phyloP scores from a whole-genome alignment of 2,113 vertebrate species.

The Galemys pyrenaicus region DNA sequence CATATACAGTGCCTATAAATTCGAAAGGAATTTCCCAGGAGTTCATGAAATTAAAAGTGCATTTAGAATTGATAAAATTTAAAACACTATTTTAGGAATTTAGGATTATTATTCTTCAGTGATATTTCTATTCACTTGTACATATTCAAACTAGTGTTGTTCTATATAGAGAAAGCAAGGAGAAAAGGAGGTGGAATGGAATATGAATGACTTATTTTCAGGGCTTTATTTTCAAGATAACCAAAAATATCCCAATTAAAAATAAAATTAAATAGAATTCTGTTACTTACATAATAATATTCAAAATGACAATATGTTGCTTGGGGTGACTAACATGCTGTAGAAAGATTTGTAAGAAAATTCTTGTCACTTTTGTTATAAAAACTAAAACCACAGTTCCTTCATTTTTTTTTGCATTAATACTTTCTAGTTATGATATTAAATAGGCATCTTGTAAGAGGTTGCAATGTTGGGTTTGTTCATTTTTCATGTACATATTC shows the following conservation, averaged over 20 bases:
- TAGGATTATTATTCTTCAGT: neutral
- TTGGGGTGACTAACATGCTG: neutral
- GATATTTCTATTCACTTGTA: neutral
- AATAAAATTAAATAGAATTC: neutral
- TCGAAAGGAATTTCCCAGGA: slow-evolving; percentile 32
- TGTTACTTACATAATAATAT: neutral
- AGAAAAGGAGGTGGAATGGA: neutral
- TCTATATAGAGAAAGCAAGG: neutral
- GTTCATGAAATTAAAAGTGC: slow-evolving; percentile 46
- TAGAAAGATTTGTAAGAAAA: neutral
- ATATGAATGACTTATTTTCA: neutral
- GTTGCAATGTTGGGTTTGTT: neutral
- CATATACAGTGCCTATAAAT: slow-evolving; percentile 17
- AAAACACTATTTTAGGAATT: neutral
- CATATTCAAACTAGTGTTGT: neutral
- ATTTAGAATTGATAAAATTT: slow-evolving; percentile 35
- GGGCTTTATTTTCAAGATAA: neutral
- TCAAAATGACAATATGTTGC: neutral
- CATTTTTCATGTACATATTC: slow-evolving; percentile 36
- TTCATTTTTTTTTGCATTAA: neutral
- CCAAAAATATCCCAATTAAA: neutral
- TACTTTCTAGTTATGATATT: neutral
- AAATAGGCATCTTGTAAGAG: neutral
- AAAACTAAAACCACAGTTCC: neutral
- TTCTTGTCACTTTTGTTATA: neutral